Evolutionary conservation across 2,797 vertebrate genomes (phyloP).

Genomic region (Acropternis orthonyx): DNA sequence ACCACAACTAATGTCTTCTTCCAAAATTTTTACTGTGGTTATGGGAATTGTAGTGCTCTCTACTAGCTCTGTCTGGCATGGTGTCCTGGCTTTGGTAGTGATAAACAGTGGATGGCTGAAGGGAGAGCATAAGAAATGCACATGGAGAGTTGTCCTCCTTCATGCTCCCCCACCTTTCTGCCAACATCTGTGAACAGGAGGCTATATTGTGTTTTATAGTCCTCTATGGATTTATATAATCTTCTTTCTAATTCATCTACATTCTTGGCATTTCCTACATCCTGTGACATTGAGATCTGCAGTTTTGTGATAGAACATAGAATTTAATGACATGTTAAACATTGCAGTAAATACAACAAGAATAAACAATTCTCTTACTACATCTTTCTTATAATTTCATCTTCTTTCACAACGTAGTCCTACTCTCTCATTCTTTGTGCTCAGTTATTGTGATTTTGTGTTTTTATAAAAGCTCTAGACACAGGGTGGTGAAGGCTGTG

Average conservation of each 20-base stretch:
- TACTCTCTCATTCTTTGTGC: neutral
- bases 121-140: neutral
- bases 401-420: neutral
- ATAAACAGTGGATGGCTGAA: neutral
- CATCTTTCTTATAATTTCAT: neutral
- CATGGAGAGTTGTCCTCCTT: neutral
- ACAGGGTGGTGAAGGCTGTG: neutral
- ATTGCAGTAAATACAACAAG: neutral
- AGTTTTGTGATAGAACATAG: neutral
- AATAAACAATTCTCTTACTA: neutral
- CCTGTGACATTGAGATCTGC: neutral
- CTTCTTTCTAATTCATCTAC: neutral
- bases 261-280: slow-evolving; percentile 3
- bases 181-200: neutral
- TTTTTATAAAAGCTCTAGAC: neutral
- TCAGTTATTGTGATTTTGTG: neutral
- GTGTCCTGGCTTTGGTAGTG: neutral
- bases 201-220: neutral
- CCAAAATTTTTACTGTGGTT: neutral
- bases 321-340: neutral
- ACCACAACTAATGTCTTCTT: neutral
- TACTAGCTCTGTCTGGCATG: neutral
- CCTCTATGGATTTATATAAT: neutral
- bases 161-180: neutral
- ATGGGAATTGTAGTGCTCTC: neutral